Conservation (phyloP, 2,888 invertebrate species). For the Stenurella melanura region DNA sequence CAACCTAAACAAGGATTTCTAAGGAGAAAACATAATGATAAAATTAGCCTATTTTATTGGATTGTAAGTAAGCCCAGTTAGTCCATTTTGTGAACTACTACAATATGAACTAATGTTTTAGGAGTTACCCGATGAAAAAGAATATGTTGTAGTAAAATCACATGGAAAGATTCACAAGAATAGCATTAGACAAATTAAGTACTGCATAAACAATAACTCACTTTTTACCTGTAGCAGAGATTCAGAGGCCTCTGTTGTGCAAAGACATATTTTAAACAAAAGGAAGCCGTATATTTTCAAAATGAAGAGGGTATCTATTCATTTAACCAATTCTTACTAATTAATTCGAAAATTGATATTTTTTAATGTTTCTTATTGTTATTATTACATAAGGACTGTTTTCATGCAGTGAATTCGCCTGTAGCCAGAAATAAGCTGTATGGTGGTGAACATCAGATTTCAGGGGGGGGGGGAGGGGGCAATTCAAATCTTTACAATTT, state of each 20-base stretch:
- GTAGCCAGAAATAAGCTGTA: too few species aligned
- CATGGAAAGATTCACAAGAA: constrained; percentile 74
- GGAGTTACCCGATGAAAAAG: constrained; percentile 76
- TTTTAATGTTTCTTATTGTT: too few species aligned
- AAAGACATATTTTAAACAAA: constrained; percentile 74
- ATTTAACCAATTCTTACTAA: neutral
- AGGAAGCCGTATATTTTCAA: constrained; percentile 76
- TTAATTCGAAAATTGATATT: neutral
- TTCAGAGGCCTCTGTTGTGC: constrained; percentile 73
- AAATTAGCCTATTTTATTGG: constrained; percentile 78
- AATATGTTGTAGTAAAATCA: constrained; percentile 73
- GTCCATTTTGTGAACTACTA: constrained; percentile 11
- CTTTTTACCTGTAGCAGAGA: constrained; percentile 78
- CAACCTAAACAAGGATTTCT: constrained; percentile 76
- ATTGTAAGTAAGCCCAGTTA: constrained; percentile 70
- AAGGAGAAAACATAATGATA: constrained; percentile 75
- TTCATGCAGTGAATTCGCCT: too few species aligned
- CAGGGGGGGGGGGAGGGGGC: too few species aligned
- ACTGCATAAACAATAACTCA: constrained; percentile 73
- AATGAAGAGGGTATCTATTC: constrained; percentile 72
- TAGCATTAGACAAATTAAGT: constrained; percentile 74
- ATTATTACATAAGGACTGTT: too few species aligned
- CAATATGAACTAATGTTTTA: constrained; percentile 62
- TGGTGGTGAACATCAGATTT: too few species aligned
- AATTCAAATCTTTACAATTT: too few species aligned